These are phyloP conservation scores for Lepidochitona cinerea DNA, from an alignment of 2,888 invertebrate species.

Conservation along the genomic window DNA sequence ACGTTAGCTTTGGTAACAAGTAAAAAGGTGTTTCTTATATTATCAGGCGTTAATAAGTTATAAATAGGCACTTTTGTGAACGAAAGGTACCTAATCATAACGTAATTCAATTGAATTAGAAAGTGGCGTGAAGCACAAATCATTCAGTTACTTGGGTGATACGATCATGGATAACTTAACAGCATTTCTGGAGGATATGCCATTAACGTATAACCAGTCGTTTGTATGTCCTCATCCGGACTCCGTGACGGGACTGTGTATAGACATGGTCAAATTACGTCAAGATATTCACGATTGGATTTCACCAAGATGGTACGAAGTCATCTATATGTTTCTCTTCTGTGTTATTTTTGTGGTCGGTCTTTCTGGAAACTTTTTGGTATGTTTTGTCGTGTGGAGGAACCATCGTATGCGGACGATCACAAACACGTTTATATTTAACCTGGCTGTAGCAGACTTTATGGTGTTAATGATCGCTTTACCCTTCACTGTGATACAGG, in stretches of 20 bases:
- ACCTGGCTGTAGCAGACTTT: conserved; percentile 35
- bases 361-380: conserved; percentile 26
- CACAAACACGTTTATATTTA: conserved; percentile 35
- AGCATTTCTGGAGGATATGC: no score
- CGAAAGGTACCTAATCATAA: no score
- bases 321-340: conserved; percentile 20
- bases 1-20: no score
- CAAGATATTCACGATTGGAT: neutral
- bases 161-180: no score
- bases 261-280: neutral
- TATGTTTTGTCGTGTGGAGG: conserved; percentile 24
- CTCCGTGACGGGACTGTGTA: neutral
- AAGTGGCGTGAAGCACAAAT: no score
- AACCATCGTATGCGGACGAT: conserved; percentile 29
- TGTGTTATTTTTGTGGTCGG: conserved; percentile 20
- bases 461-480: conserved; percentile 32
- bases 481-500: conserved; percentile 30
- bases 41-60: no score
- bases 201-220: no score
- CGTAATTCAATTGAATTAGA: no score
- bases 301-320: neutral
- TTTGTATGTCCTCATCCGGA: no score
- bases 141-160: no score
- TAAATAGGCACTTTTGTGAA: no score
- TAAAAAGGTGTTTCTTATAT: no score